Evolutionary conservation across 2,113 vertebrate genomes (phyloP).

Genomic region (Numida meleagris): DNA sequence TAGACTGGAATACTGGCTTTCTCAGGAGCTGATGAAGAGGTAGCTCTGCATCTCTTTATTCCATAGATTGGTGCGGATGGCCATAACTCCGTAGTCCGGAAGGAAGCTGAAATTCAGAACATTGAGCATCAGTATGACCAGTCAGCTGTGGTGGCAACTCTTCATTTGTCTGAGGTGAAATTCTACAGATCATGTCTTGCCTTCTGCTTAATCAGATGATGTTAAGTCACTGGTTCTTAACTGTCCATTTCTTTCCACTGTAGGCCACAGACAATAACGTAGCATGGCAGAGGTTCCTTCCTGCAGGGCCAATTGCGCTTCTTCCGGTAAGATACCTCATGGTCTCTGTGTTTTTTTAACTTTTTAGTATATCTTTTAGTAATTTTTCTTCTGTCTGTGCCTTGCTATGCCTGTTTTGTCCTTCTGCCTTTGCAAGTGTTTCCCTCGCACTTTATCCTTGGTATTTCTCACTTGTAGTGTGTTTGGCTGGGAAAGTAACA

Average conservation of each 20-base stretch:
- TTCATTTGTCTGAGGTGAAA: conserved; percentile 91
- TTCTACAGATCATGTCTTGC: not conserved
- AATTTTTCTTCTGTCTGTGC: not conserved
- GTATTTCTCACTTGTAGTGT: not conserved
- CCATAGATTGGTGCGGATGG: conserved; percentile 94
- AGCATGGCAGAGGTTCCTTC: conserved; percentile 98
- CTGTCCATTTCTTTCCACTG: not conserved
- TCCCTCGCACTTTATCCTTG: not conserved
- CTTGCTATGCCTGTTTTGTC: not conserved
- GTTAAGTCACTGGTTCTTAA: not conserved
- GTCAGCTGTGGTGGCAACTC: conserved; percentile 94
- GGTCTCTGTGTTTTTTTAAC: not conserved
- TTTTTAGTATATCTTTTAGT: not conserved
- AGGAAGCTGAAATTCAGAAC: conserved; percentile 84
- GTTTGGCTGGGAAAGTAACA: not conserved
- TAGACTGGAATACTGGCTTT: not conserved
- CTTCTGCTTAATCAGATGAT: not conserved
- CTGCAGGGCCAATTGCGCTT: conserved; percentile 93
- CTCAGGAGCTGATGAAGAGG: not conserved
- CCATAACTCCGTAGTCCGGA: conserved; percentile 89
- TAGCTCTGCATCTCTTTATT: not conserved
- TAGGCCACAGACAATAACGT: conserved; percentile 96
- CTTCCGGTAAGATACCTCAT: conserved; percentile 85
- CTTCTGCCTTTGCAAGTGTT: not conserved
- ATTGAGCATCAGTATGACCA: conserved; percentile 94